Percentiles rank a stretch among this genome's conserved stretches.
Conservation (phyloP, 2,888 invertebrate species). For the Lordiphosa fenestrarum region DNA sequence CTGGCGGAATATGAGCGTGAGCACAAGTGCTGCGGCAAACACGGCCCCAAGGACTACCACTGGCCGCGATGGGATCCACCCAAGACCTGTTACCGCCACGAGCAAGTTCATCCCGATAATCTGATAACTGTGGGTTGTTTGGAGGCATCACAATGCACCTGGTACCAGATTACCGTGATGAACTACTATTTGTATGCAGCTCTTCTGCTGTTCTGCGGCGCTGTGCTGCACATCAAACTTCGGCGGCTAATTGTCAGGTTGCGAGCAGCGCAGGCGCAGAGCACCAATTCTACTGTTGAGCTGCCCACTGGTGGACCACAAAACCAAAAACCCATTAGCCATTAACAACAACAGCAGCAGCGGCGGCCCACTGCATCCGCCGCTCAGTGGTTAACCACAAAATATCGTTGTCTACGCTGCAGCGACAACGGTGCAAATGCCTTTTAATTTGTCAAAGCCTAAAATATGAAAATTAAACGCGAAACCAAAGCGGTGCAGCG, state of each 20-base stretch:
- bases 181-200: no score
- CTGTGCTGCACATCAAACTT: no score
- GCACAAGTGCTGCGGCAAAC: slow-evolving; percentile 37
- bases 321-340: slow-evolving; percentile 54
- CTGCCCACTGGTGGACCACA: slow-evolving; percentile 50
- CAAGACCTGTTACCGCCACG: slow-evolving; percentile 19
- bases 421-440: slow-evolving; percentile 72
- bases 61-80: slow-evolving; percentile 14
- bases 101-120: not conserved
- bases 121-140: not conserved
- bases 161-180: no score
- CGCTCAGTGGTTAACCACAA: slow-evolving; percentile 70
- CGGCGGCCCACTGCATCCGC: slow-evolving; percentile 68
- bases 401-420: slow-evolving; percentile 62
- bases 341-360: slow-evolving; percentile 59
- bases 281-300: no score
- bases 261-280: no score
- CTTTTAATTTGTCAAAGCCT: slow-evolving; percentile 75
- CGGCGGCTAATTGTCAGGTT: no score
- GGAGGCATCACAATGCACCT: no score
- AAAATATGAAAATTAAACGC: slow-evolving; percentile 71
- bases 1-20: slow-evolving; percentile 28
- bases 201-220: no score
- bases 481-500: slow-evolving; percentile 63
- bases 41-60: slow-evolving; percentile 34